A percentile compares a stretch with the other conserved stretches of the same genome.
Conservation (phyloP, 2,113 vertebrate genomes). For the Aegypius monachus region DNA sequence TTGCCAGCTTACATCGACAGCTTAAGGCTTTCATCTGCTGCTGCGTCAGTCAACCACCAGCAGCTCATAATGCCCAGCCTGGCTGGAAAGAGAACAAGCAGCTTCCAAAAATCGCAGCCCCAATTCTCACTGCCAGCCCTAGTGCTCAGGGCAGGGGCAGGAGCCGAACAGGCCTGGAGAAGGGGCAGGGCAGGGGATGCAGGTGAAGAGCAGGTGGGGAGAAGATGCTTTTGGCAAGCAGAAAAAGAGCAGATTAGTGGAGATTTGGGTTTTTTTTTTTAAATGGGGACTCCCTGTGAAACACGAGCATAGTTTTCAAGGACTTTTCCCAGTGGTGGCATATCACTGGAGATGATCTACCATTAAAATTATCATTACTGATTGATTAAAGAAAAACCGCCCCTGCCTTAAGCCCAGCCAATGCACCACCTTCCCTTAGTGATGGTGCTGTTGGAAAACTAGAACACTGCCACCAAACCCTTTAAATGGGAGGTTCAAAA, state of each 20-base stretch:
- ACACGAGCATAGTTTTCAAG: rapidly evolving
- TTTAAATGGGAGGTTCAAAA: not conserved
- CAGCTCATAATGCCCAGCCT: not conserved
- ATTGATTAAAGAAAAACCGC: not conserved
- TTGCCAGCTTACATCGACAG: not conserved
- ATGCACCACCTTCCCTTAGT: not conserved
- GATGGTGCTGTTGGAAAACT: not conserved
- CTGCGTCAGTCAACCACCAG: not conserved
- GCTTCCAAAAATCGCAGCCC: not conserved
- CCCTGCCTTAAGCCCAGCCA: not conserved
- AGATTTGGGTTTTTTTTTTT: not conserved
- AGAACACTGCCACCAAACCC: not conserved
- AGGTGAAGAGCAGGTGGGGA: not conserved
- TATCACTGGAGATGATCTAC: not conserved
- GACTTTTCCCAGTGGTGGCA: not conserved
- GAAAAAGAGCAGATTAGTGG: not conserved
- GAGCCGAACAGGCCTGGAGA: not conserved
- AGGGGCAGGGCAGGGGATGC: not conserved
- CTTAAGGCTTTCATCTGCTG: not conserved
- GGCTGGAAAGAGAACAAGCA: not conserved
- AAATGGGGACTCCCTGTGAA: not conserved
- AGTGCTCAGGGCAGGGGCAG: not conserved
- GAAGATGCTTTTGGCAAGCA: not conserved
- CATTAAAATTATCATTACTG: not conserved
- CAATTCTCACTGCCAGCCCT: not conserved